A percentile compares a stretch with the other conserved stretches of the same genome.
Evolutionary conservation across 2,888 invertebrate species (phyloP).

Genomic region (Rhorus exstirpatorius): DNA sequence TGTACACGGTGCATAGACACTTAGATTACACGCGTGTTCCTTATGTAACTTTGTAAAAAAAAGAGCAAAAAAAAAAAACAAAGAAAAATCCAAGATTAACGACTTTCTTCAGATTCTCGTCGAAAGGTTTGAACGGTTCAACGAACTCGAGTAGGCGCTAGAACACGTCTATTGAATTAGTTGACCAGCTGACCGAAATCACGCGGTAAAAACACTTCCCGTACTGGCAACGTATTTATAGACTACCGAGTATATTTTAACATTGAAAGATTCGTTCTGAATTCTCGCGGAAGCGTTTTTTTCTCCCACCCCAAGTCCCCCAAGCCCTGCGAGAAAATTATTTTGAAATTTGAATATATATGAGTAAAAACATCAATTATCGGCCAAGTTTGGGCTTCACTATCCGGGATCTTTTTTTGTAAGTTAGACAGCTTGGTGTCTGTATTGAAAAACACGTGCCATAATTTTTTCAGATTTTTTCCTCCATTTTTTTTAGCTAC

Average conservation of each 20-base stretch:
- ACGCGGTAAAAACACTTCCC: constrained; percentile 71
- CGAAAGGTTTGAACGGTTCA: constrained; percentile 76
- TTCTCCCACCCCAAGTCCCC: background rate
- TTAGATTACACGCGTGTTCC: constrained; percentile 8
- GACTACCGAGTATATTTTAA: constrained; percentile 63
- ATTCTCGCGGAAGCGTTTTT: background rate
- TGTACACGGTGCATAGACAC: background rate
- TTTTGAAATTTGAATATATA: no score
- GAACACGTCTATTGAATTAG: constrained; percentile 78
- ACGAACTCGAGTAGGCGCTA: constrained; percentile 80
- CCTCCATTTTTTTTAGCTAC: no score
- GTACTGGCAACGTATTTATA: constrained; percentile 82
- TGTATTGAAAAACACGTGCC: no score
- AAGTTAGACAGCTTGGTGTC: no score
- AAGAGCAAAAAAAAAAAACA: no score
- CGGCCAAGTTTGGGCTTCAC: no score
- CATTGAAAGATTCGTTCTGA: constrained; percentile 32
- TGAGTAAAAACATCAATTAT: no score
- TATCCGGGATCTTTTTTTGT: no score
- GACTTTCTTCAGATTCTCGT: constrained; percentile 34
- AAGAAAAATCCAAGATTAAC: background rate
- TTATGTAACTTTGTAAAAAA: constrained; percentile 3
- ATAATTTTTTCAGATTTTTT: no score
- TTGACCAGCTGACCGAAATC: constrained; percentile 82
- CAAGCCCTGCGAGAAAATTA: no score